Conservation (phyloP, 2,888 invertebrate species). For the Gortyna flavago region DNA sequence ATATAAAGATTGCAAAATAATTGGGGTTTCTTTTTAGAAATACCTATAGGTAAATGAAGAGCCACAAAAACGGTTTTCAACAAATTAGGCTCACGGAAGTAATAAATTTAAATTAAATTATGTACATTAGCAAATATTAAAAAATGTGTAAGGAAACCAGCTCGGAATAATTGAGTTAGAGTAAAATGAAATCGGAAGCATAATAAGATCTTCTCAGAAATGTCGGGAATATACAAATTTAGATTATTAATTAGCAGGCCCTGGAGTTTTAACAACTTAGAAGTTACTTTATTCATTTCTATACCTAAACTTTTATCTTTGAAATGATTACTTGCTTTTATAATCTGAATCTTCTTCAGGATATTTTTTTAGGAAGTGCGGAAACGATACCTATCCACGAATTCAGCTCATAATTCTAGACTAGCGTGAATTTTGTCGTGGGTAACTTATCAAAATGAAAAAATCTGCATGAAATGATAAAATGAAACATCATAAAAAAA, state of each 20-base stretch:
- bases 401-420: not conserved
- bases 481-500: too few species aligned
- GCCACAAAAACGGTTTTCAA: conserved; percentile 12
- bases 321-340: not conserved
- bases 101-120: conserved; percentile 57
- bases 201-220: conserved; percentile 65
- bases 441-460: too few species aligned
- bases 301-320: not conserved
- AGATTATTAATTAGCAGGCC: conserved; percentile 69
- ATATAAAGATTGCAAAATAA: not conserved
- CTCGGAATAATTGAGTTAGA: conserved; percentile 46
- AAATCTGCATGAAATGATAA: too few species aligned
- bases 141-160: conserved; percentile 55
- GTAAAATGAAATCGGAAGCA: conserved; percentile 65
- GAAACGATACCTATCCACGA: too few species aligned
- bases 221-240: conserved; percentile 67
- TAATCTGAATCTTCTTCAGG: not conserved
- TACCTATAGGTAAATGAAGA: not conserved
- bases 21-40: not conserved
- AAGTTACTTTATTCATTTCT: conserved; percentile 30
- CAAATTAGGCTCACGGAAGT: conserved; percentile 21
- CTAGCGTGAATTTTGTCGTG: too few species aligned
- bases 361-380: too few species aligned
- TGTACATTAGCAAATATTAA: conserved; percentile 53
- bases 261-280: conserved; percentile 58